These are phyloP conservation scores for Isurus oxyrinchus DNA, from an alignment of 2,113 vertebrate species.

Conservation along the genomic window DNA sequence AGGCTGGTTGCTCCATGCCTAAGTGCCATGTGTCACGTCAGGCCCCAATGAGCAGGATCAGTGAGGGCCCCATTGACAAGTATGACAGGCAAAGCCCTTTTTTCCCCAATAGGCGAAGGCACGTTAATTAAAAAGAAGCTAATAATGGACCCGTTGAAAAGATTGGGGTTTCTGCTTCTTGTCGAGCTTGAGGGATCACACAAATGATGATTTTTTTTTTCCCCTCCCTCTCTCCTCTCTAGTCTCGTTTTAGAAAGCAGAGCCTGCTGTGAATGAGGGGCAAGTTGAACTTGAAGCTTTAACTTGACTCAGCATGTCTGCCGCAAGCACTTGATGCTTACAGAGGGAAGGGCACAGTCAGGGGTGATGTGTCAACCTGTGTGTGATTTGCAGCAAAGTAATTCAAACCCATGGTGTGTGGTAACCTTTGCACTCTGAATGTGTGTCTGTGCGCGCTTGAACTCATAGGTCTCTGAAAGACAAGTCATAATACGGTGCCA, in stretches of 20 bases:
- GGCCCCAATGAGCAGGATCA: constrained; percentile 23
- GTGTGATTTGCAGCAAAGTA: not conserved
- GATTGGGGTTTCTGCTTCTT: not conserved
- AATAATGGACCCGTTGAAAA: constrained; percentile 48
- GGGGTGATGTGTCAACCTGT: not conserved
- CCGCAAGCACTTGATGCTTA: constrained; percentile 42
- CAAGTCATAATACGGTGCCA: too few relatives aligned
- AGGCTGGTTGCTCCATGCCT: too few relatives aligned
- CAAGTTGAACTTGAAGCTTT: constrained; percentile 37
- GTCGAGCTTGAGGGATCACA: not conserved
- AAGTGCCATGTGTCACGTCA: not conserved
- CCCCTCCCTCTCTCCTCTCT: not conserved
- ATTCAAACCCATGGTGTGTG: not conserved
- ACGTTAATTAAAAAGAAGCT: constrained; percentile 41
- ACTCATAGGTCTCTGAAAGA: not conserved
- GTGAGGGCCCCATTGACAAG: constrained; percentile 44
- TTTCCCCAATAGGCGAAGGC: constrained; percentile 47
- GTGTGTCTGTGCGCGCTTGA: not conserved
- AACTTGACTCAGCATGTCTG: constrained; percentile 41
- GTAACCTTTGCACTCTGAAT: not conserved
- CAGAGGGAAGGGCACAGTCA: constrained; percentile 39
- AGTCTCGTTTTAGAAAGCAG: not conserved
- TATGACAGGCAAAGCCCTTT: constrained; percentile 45
- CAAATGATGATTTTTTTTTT: not conserved
- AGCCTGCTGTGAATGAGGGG: constrained; percentile 35